Evolutionary conservation across 1,140 invertebrate species (phyloP).

Genomic region (Eciton burchellii): DNA sequence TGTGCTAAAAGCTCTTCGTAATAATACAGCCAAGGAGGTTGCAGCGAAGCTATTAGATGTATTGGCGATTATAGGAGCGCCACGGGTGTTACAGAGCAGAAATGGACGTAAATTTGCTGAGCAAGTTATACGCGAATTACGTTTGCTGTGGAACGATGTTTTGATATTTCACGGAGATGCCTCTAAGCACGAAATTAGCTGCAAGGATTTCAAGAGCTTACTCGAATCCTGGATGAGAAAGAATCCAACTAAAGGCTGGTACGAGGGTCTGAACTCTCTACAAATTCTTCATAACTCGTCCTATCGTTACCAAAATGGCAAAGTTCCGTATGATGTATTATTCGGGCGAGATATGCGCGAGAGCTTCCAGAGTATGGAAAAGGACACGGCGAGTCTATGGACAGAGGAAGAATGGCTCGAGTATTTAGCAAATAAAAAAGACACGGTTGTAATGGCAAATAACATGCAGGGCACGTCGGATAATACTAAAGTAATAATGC

Average conservation of each 20-base stretch:
- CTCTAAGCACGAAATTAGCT: slow-evolving; percentile 33
- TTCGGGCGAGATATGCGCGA: slow-evolving; percentile 65
- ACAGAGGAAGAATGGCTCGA: slow-evolving; percentile 72
- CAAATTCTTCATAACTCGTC: slow-evolving; percentile 77
- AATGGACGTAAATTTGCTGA: slow-evolving; percentile 78
- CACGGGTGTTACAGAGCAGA: slow-evolving; percentile 77
- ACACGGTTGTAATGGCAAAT: not conserved
- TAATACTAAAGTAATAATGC: slow-evolving; percentile 48
- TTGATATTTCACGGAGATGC: slow-evolving; percentile 70
- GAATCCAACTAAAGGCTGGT: slow-evolving; percentile 73
- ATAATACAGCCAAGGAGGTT: slow-evolving; percentile 69
- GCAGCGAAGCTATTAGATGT: slow-evolving; percentile 74
- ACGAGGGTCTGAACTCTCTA: slow-evolving; percentile 74
- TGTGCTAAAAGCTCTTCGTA: slow-evolving; percentile 75
- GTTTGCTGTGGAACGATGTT: slow-evolving; percentile 72
- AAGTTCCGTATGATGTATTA: slow-evolving; percentile 73
- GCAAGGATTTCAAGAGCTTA: slow-evolving; percentile 69
- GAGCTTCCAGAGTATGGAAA: slow-evolving; percentile 38
- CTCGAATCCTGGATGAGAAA: slow-evolving; percentile 71
- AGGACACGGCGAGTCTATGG: slow-evolving; percentile 41
- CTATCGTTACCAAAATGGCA: slow-evolving; percentile 63
- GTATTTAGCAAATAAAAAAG: not conserved
- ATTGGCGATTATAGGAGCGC: slow-evolving; percentile 77
- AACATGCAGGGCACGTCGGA: slow-evolving; percentile 21
- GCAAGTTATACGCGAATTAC: slow-evolving; percentile 77